phyloP scores from a whole-genome alignment of 37 sponge, comb jelly and placozoan genomes.

The Haliclona indistincta region DNA sequence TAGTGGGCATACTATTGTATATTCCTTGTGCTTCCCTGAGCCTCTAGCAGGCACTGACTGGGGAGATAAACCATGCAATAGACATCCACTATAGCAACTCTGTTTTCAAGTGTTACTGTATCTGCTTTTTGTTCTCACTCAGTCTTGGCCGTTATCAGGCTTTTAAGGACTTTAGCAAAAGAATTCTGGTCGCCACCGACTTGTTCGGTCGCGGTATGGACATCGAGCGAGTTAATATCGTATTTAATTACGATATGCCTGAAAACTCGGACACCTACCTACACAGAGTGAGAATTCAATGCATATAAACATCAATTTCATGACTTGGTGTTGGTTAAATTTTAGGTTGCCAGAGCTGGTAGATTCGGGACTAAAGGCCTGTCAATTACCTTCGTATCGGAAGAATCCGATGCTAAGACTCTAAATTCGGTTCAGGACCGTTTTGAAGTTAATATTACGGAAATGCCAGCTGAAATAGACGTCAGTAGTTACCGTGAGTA shows the following conservation, averaged over 20 bases:
- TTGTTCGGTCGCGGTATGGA: constrained; percentile 99
- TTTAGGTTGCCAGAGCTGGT: constrained; percentile 97
- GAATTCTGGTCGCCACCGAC: constrained; percentile 96
- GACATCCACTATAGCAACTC: constrained; percentile 1
- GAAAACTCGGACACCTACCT: constrained; percentile 96
- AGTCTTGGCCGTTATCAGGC: constrained; percentile 93
- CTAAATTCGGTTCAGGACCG: constrained; percentile 96
- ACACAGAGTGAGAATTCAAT: constrained; percentile 84
- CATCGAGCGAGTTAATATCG: constrained; percentile 98
- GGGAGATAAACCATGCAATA: constrained; percentile 26
- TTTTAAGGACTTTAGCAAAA: constrained; percentile 95
- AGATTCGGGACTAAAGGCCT: constrained; percentile 98
- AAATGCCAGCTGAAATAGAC: constrained; percentile 96
- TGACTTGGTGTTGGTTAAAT: not conserved
- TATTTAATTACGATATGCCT: constrained; percentile 99
- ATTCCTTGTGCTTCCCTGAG: constrained; percentile 25
- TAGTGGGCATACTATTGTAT: constrained; percentile 5
- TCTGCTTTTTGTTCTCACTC: not conserved
- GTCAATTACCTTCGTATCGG: constrained; percentile 95
- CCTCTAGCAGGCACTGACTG: not conserved
- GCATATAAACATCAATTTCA: not conserved
- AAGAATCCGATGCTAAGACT: constrained; percentile 90
- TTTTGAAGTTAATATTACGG: constrained; percentile 96
- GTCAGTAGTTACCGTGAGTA: constrained; percentile 93
- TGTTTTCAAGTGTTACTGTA: not conserved